phyloP scores from a whole-genome alignment of 2,113 vertebrate genomes.

The Limnothrissa miodon region DNA sequence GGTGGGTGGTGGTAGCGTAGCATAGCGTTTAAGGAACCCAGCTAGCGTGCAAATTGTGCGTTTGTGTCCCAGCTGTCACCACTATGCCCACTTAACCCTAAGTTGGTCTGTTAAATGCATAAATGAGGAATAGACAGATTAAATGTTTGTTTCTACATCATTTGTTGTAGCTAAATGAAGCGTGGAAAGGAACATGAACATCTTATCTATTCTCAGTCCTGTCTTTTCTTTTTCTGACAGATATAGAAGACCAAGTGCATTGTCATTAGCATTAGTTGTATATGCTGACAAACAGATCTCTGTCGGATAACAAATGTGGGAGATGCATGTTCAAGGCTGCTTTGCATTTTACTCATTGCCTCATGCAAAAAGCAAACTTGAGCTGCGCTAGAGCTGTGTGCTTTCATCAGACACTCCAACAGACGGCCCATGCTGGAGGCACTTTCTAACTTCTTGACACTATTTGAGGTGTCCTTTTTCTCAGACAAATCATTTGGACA shows the following conservation, averaged over 20 bases:
- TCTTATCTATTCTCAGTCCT: neutral
- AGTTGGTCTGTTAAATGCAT: no score
- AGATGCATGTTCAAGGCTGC: neutral
- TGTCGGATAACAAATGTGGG: neutral
- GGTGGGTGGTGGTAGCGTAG: no score
- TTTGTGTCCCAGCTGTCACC: no score
- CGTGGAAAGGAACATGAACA: neutral
- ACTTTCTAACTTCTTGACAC: neutral
- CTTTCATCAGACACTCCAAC: neutral
- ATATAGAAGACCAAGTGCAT: neutral
- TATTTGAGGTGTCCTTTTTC: no score
- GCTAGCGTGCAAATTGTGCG: no score
- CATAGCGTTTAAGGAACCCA: no score
- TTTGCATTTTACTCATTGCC: neutral
- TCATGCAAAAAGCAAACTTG: neutral
- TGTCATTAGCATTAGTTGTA: neutral
- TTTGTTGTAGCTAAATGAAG: neutral
- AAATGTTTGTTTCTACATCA: no score
- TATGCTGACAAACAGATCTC: neutral
- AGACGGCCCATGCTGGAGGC: neutral
- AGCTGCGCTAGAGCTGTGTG: neutral
- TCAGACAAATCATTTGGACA: no score
- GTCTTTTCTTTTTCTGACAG: neutral
- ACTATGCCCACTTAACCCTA: no score
- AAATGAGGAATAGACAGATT: no score